phyloP scores from a whole-genome alignment of 2,797 vertebrate genomes.

The Phrynocephalus forsythii region DNA sequence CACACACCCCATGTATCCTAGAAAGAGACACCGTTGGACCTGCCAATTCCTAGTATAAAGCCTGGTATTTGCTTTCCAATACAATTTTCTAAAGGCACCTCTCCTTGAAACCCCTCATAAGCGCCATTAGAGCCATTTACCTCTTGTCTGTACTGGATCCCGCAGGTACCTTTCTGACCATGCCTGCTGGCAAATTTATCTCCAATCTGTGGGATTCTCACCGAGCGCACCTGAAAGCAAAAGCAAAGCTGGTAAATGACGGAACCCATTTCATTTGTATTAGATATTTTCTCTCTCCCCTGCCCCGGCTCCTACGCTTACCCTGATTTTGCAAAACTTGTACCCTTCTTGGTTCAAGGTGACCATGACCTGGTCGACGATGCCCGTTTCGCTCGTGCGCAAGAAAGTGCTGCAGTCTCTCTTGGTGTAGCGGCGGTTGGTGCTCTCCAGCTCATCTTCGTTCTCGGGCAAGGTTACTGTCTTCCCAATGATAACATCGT shows the following conservation, averaged over 20 bases:
- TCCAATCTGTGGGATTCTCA: conserved; percentile 97
- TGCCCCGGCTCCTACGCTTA: conserved; percentile 66
- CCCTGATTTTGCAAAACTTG: conserved; percentile 99
- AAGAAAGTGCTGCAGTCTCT: conserved; percentile 97
- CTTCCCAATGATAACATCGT: conserved; percentile 98
- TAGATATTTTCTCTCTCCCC: not conserved
- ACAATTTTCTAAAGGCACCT: not conserved
- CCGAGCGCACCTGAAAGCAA: conserved; percentile 90
- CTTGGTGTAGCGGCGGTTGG: conserved; percentile 94
- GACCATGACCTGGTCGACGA: conserved; percentile 99
- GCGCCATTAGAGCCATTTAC: conserved; percentile 71
- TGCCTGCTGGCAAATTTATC: conserved; percentile 99
- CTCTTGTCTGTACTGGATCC: conserved; percentile 98
- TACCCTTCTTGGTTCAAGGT: conserved; percentile 99
- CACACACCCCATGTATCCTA: too few relatives aligned
- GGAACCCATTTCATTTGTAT: not conserved
- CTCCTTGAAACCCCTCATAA: not conserved
- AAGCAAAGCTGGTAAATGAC: conserved; percentile 35
- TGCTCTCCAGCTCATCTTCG: conserved; percentile 94
- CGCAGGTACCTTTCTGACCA: conserved; percentile 98
- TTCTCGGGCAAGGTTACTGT: conserved; percentile 96
- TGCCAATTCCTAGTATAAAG: too few relatives aligned
- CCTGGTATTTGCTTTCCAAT: not conserved
- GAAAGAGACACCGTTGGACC: too few relatives aligned
- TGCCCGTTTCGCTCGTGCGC: conserved; percentile 96